phyloP scores from a whole-genome alignment of 2,888 invertebrate species.

The Acanthopleura granulata region DNA sequence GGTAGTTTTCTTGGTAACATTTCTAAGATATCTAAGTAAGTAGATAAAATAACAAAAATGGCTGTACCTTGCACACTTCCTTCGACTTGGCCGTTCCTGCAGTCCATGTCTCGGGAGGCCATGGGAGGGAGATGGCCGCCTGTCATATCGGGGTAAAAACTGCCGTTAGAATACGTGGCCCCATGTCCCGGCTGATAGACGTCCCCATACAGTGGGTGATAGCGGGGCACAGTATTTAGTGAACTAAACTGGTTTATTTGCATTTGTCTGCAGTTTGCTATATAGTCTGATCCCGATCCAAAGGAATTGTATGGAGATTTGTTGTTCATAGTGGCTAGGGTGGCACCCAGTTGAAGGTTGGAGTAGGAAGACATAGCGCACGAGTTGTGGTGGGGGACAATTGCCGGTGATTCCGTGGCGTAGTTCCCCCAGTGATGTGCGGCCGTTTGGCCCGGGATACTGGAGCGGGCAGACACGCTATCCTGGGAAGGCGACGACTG shows the following conservation, averaged over 20 bases:
- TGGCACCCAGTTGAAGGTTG: constrained; percentile 57
- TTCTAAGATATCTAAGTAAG: not conserved
- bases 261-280: constrained; percentile 61
- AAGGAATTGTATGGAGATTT: constrained; percentile 56
- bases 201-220: constrained; percentile 59
- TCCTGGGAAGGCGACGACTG: constrained; percentile 54
- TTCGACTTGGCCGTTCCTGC: constrained; percentile 55
- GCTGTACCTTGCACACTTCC: constrained; percentile 54
- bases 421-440: constrained; percentile 48
- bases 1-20: too few relatives aligned
- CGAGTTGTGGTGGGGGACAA: constrained; percentile 53
- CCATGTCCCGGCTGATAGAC: constrained; percentile 60
- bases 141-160: constrained; percentile 60
- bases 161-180: constrained; percentile 58
- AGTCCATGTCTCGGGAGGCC: constrained; percentile 58
- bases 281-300: constrained; percentile 54
- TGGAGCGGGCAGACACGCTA: constrained; percentile 42
- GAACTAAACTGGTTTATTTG: constrained; percentile 56
- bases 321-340: constrained; percentile 55
- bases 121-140: constrained; percentile 55
- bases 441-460: constrained; percentile 54
- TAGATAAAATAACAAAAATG: not conserved
- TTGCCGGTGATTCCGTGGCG: constrained; percentile 42
- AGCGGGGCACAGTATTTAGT: constrained; percentile 57
- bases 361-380: constrained; percentile 61